A percentile compares a stretch with the other conserved stretches of the same genome.
phyloP scores from a whole-genome alignment of 2,113 vertebrate species.

The Salvator merianae region DNA sequence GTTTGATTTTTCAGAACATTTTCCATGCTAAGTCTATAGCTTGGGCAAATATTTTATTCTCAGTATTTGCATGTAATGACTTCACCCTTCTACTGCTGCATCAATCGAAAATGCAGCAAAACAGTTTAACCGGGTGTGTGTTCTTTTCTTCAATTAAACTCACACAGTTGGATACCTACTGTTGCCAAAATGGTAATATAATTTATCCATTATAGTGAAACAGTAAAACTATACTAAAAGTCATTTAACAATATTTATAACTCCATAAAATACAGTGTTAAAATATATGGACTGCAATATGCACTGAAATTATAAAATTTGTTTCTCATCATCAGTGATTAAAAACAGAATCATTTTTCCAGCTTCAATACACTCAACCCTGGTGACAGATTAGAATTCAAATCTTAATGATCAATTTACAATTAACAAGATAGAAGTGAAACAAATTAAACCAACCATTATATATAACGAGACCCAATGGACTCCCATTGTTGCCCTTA shows the following conservation, averaged over 20 bases:
- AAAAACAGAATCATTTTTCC: slow-evolving; percentile 80
- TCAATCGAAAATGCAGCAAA: slow-evolving; percentile 70
- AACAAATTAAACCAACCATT: slow-evolving; percentile 89
- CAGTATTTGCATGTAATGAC: slow-evolving; percentile 58
- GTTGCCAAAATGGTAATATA: slow-evolving; percentile 84
- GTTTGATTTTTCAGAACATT: slow-evolving; percentile 53
- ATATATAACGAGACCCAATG: slow-evolving; percentile 82
- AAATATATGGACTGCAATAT: slow-evolving; percentile 88
- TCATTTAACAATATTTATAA: slow-evolving; percentile 88
- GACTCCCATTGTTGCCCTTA: slow-evolving; percentile 84
- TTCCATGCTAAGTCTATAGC: slow-evolving; percentile 56
- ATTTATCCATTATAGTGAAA: slow-evolving; percentile 87
- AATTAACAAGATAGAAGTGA: slow-evolving; percentile 89
- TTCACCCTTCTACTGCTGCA: slow-evolving; percentile 57
- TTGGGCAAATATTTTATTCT: slow-evolving; percentile 53
- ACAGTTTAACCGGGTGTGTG: slow-evolving; percentile 74
- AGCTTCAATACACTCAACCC: slow-evolving; percentile 82
- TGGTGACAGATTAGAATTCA: slow-evolving; percentile 86
- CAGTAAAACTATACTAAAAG: slow-evolving; percentile 85
- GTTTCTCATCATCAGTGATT: slow-evolving; percentile 86
- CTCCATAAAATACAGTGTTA: slow-evolving; percentile 84
- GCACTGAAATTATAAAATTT: slow-evolving; percentile 85
- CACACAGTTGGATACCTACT: slow-evolving; percentile 82
- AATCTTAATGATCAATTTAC: slow-evolving; percentile 89
- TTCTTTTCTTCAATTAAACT: slow-evolving; percentile 86